phyloP scores from a whole-genome alignment of 2,888 invertebrate species.

The Ferrisia virgata region DNA sequence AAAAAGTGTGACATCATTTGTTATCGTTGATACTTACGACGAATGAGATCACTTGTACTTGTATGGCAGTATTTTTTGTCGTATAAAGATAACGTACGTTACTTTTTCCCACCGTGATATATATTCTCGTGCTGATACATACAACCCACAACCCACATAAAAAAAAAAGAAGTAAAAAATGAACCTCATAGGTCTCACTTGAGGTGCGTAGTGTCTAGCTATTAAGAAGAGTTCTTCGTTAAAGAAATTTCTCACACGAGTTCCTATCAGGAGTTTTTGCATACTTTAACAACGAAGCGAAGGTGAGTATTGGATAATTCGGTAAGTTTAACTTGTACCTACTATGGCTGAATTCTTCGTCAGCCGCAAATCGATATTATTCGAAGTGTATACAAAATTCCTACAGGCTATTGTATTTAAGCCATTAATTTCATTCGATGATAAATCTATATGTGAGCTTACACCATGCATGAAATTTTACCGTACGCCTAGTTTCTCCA shows the following conservation, averaged over 20 bases:
- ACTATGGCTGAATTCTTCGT: background rate
- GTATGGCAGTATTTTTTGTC: background rate
- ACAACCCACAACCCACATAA: background rate
- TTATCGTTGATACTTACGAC: background rate
- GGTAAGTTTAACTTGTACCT: background rate
- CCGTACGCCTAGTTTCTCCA: background rate
- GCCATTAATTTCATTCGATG: conserved; percentile 14
- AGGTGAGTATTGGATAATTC: background rate
- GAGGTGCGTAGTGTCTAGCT: background rate
- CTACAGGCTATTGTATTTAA: background rate
- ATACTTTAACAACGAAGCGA: background rate
- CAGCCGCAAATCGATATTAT: conserved; percentile 15
- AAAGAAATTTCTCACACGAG: background rate
- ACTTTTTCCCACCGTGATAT: background rate
- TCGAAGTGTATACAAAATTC: conserved; percentile 4
- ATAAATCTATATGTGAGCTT: conserved; percentile 2
- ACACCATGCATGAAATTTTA: conserved; percentile 11
- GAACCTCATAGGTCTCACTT: background rate
- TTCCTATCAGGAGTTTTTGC: background rate
- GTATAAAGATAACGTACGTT: background rate
- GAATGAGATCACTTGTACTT: background rate
- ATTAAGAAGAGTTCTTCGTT: background rate
- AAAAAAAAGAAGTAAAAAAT: background rate
- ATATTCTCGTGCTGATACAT: background rate
- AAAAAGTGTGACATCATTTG: background rate